phyloP scores from a whole-genome alignment of 2,113 vertebrate species.

The Myodes glareolus region DNA sequence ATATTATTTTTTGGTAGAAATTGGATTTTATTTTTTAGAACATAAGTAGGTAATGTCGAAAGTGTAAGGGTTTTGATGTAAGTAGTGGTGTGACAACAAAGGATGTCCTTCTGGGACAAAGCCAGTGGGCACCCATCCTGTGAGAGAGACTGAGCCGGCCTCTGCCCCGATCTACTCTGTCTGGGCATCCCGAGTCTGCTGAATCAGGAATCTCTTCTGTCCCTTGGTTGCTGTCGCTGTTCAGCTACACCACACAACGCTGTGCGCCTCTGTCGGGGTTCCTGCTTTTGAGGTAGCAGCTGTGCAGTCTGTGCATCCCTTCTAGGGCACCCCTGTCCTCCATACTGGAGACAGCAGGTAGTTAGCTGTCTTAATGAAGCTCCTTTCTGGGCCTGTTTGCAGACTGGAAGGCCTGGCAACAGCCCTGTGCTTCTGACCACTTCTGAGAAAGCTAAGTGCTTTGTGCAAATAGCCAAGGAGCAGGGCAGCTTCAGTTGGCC shows the following conservation, averaged over 20 bases:
- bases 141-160: not conserved
- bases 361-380: too few relatives aligned
- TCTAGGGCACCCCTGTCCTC: not conserved
- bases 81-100: too few relatives aligned
- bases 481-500: not conserved
- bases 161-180: not conserved
- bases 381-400: not conserved
- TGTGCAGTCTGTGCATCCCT: not conserved
- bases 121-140: too few relatives aligned
- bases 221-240: not conserved
- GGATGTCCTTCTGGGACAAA: not conserved
- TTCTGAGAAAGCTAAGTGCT: not conserved
- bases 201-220: not conserved
- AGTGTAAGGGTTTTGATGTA: too few relatives aligned
- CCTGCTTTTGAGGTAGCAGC: too few relatives aligned
- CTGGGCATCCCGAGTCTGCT: not conserved
- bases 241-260: not conserved
- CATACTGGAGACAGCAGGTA: too few relatives aligned
- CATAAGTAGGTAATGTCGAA: too few relatives aligned
- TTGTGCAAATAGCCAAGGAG: not conserved
- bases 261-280: not conserved
- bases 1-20: too few relatives aligned
- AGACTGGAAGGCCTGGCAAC: not conserved
- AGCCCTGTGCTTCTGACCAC: accelerated
- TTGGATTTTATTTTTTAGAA: too few relatives aligned